These are phyloP conservation scores for Xestia rhomboidea DNA, from an alignment of 2,888 invertebrate species.

Conservation along the genomic window DNA sequence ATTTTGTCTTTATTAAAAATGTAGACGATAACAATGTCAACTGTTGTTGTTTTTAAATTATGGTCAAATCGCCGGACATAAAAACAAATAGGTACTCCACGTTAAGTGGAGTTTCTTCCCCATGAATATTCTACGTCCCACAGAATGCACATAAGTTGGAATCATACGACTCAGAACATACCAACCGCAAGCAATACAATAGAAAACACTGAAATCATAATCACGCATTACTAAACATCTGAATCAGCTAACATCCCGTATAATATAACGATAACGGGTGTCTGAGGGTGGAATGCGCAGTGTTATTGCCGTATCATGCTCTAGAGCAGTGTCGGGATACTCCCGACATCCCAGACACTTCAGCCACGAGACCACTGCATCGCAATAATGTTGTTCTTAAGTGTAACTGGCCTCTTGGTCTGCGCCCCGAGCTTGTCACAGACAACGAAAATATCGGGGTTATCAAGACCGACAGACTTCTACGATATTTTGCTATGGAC, in stretches of 20 bases:
- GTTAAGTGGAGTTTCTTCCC: not conserved
- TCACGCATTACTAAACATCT: conserved; percentile 68
- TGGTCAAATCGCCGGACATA: not conserved
- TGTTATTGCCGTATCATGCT: conserved; percentile 81
- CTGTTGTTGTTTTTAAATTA: not conserved
- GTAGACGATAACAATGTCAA: not conserved
- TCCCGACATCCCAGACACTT: conserved; percentile 73
- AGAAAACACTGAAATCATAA: conserved; percentile 57
- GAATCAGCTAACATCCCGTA: conserved; percentile 69
- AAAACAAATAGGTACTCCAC: not conserved
- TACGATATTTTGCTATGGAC: conserved; percentile 54
- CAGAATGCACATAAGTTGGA: conserved; percentile 2
- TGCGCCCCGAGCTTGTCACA: conserved; percentile 64
- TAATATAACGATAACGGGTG: conserved; percentile 75
- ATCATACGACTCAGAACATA: conserved; percentile 20
- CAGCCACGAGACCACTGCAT: conserved; percentile 73
- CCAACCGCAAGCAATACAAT: conserved; percentile 38
- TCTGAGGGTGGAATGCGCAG: conserved; percentile 77
- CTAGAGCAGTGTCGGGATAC: conserved; percentile 71
- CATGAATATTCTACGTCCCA: not conserved
- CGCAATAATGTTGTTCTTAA: conserved; percentile 82
- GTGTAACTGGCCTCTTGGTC: conserved; percentile 76
- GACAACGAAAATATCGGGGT: conserved; percentile 57
- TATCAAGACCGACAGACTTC: conserved; percentile 48
- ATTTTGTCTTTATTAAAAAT: not conserved